Percentiles rank a stretch among this genome's conserved stretches.
Evolutionary conservation across 2,113 vertebrate species (phyloP).

Genomic region (Empidonax traillii): DNA sequence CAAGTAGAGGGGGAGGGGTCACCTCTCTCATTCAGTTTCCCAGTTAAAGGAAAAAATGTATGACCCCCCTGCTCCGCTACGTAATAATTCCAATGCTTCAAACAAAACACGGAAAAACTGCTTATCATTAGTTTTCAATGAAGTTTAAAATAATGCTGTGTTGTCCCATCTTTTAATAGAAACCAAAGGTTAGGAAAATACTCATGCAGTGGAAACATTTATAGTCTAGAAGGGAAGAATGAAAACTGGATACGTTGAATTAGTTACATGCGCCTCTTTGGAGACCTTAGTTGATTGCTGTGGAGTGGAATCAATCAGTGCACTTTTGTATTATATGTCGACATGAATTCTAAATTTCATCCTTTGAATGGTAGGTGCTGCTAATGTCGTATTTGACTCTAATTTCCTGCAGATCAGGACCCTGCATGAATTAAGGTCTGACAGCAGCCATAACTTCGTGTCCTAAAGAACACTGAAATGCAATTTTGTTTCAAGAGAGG

Average conservation of each 20-base stretch:
- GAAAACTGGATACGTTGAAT: background rate
- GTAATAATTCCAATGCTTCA: background rate
- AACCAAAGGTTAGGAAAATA: background rate
- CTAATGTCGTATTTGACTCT: background rate
- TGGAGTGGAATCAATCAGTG: background rate
- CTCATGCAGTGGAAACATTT: background rate
- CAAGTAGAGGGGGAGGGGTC: background rate
- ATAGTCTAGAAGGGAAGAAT: background rate
- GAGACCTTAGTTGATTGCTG: background rate
- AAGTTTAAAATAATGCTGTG: background rate
- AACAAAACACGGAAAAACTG: background rate
- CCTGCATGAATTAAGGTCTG: background rate
- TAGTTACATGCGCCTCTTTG: background rate
- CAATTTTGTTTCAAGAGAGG: background rate
- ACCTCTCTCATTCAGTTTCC: background rate
- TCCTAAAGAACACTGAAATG: background rate
- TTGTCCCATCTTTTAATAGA: background rate
- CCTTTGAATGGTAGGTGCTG: background rate
- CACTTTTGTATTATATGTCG: background rate
- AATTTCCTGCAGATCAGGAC: background rate
- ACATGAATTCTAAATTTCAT: background rate
- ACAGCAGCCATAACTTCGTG: background rate
- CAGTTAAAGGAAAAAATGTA: background rate
- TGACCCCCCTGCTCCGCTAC: accelerated
- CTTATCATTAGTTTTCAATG: background rate